Conservation (phyloP, 1,140 invertebrate genomes). For the Eupristina koningsbergeri region DNA sequence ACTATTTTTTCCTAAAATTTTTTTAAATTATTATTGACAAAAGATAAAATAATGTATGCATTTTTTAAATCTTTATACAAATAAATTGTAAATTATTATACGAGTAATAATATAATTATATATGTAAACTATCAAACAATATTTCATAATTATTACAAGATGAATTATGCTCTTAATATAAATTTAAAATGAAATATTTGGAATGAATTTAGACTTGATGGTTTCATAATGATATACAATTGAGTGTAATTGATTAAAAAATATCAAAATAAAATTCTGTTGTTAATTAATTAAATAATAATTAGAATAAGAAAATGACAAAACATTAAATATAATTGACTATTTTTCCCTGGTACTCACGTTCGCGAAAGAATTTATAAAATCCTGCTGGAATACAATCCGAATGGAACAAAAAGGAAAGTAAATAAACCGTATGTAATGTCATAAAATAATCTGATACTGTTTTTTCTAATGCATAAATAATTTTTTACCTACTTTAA, state of each 20-base stretch:
- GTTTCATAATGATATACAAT: background rate
- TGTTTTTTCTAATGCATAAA: constrained; percentile 32
- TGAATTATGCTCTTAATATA: background rate
- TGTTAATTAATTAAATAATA: constrained; percentile 19
- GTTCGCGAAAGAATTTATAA: constrained; percentile 64
- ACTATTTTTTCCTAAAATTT: no score
- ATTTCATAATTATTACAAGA: no score
- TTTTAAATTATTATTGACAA: no score
- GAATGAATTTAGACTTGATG: background rate
- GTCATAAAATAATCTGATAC: background rate
- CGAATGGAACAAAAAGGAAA: constrained; percentile 63
- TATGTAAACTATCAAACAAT: no score
- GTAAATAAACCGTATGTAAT: constrained; percentile 16
- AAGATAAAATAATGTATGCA: no score
- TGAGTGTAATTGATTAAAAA: constrained; percentile 6
- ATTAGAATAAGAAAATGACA: constrained; percentile 31
- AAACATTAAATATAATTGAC: constrained; percentile 50
- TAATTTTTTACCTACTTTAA: constrained; percentile 29
- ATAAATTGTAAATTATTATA: no score
- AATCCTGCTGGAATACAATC: constrained; percentile 61
- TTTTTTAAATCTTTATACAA: no score
- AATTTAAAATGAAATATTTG: background rate
- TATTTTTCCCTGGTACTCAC: constrained; percentile 60
- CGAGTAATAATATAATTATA: no score
- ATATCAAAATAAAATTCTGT: constrained; percentile 21